Evolutionary conservation across 2,113 vertebrate species (phyloP).

Genomic region (Hippocampus guttulatus): DNA sequence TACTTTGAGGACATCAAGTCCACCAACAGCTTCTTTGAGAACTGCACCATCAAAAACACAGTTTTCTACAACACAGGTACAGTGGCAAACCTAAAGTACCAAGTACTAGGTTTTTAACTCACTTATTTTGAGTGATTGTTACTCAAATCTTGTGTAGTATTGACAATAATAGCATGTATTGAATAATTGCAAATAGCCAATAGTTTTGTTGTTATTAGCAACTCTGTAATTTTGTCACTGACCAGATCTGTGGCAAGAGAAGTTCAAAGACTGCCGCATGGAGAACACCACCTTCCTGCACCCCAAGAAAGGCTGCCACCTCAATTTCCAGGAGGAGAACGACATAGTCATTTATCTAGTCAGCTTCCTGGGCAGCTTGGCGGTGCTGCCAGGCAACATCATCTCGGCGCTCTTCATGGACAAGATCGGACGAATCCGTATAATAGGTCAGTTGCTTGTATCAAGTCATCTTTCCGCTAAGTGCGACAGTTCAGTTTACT

Average conservation of each 20-base stretch:
- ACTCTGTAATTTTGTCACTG: not conserved
- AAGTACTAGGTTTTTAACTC: too few species aligned
- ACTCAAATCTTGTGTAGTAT: too few species aligned
- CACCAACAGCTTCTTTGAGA: conserved; percentile 89
- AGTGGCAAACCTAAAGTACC: too few species aligned
- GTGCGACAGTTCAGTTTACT: not conserved
- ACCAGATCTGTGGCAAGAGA: conserved; percentile 86
- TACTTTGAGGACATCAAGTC: conserved; percentile 91
- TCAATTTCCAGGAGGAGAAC: conserved; percentile 91
- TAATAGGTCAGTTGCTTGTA: conserved; percentile 81
- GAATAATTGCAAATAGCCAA: too few species aligned
- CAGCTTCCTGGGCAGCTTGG: conserved; percentile 92
- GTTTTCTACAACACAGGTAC: conserved; percentile 92
- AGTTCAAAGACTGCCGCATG: conserved; percentile 85
- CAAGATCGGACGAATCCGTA: conserved; percentile 88
- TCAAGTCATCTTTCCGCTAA: not conserved
- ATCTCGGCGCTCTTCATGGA: conserved; percentile 94
- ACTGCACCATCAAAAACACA: conserved; percentile 87
- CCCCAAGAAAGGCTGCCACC: conserved; percentile 87
- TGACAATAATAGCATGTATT: too few species aligned
- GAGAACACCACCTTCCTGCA: conserved; percentile 81
- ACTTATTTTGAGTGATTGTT: too few species aligned
- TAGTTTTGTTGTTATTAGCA: not conserved
- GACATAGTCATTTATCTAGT: conserved; percentile 96
- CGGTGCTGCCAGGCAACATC: conserved; percentile 93